A percentile compares a stretch with the other conserved stretches of the same genome.
phyloP scores from a whole-genome alignment of 2,113 vertebrate species.

The Notothenia rossii region DNA sequence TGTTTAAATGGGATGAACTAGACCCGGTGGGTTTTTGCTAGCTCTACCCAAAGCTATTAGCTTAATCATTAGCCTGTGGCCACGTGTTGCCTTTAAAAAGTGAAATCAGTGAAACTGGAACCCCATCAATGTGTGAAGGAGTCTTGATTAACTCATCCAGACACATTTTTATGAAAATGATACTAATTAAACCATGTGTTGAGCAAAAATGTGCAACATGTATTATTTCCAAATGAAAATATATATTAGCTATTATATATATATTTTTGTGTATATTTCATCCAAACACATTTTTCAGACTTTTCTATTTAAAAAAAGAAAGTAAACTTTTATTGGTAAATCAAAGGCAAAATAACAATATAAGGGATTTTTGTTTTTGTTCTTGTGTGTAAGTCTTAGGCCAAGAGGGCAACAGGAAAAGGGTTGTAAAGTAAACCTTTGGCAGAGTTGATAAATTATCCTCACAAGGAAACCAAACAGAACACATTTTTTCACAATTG shows the following conservation, averaged over 20 bases:
- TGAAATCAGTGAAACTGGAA: no score
- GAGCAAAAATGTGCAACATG: not conserved
- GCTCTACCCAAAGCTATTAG: not conserved
- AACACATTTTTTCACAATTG: not conserved
- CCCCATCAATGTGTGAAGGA: no score
- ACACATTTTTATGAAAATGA: no score
- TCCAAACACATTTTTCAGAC: not conserved
- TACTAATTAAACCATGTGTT: not conserved
- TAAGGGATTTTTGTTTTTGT: no score
- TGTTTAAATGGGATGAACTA: not conserved
- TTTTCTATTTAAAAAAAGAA: not conserved
- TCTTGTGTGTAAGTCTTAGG: no score
- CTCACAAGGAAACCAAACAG: not conserved
- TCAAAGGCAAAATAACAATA: not conserved
- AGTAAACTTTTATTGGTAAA: not conserved
- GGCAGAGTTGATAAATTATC: not conserved
- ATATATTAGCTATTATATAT: not conserved
- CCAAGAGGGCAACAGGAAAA: not conserved
- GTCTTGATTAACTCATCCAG: no score
- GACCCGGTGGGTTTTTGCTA: not conserved
- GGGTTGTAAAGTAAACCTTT: not conserved
- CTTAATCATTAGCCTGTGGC: not conserved
- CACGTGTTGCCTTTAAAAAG: not conserved
- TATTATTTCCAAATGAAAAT: not conserved
- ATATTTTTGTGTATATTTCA: not conserved